Percentiles rank a stretch among this genome's conserved stretches.
Conservation (phyloP, 2,797 vertebrate species). For the Acomys russatus region DNA sequence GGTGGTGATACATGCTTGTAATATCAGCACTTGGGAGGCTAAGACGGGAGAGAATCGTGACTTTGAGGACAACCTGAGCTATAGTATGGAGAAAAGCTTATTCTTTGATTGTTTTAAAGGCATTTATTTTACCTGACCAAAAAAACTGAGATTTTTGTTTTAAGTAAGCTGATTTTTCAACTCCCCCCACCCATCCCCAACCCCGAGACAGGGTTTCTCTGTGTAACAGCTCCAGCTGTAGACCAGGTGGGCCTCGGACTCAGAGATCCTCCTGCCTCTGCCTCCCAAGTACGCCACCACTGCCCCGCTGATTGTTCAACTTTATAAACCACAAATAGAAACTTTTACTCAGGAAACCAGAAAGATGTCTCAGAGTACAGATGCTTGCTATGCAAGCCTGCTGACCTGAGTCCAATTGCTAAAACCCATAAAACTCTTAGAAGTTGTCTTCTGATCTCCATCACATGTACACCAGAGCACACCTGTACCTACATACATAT, state of each 20-base stretch:
- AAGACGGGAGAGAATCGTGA: background rate
- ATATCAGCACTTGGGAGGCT: background rate
- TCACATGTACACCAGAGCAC: background rate
- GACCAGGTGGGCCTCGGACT: no score
- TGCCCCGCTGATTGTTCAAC: background rate
- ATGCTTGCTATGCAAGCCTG: background rate
- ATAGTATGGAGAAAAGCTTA: background rate
- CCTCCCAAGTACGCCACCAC: no score
- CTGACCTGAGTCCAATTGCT: background rate
- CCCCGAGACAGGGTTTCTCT: no score
- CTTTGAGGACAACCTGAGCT: background rate
- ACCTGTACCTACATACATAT: background rate
- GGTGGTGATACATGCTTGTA: background rate
- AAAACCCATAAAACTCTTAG: background rate
- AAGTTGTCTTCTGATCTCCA: background rate
- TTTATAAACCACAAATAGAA: constrained; percentile 62
- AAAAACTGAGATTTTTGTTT: background rate
- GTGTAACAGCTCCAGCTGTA: no score
- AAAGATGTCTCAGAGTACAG: background rate
- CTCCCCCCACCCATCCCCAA: no score
- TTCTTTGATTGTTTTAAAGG: background rate
- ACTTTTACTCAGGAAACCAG: background rate
- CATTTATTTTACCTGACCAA: background rate
- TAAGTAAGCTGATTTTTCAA: background rate
- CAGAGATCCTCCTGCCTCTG: no score